Base-by-base conservation (phyloP, 2,113 vertebrate genomes). In the Myotis lucifugus region DNA sequence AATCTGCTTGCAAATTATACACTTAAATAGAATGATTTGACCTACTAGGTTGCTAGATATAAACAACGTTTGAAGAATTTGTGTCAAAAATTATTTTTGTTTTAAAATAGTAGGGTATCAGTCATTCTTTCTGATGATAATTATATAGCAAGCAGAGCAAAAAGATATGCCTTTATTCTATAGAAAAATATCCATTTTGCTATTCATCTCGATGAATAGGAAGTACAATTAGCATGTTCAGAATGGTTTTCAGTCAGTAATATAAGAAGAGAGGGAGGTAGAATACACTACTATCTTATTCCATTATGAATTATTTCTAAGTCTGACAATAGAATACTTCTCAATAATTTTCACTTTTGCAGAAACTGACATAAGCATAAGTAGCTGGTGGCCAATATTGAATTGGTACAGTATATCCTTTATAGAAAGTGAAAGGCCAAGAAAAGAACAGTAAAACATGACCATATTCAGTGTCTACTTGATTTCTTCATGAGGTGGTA, bases 21-120 rank as follows among this genome's bases (percentile, higher is more conserved):
- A 79, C 46, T 11, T 67, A 73, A 87, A 81, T 90, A 94, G 83
- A 87, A 82, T 59, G 9, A 91, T 93, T 67, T 93, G 34, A 88
- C 25, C 23, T 85, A 46, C 6, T 37, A 92, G 12, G 52, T 25
- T 93, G 40, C 6, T 79, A 87, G 4, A 52, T 52, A n/a, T n/a
- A 87, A 92, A 69, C 8, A 46, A 54, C 67, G 23, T 34, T 85
- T 90, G 27, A 29, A 29, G 18, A 91, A 74, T 61, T 21, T 70
- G 18, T 50, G 48, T 77, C 27, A 67, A 88, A 95, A 91, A 56
- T 96, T 6, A 59, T 82, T 90, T 91, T 93, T 37, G 42, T 29
- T 90, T 85, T 76, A 76, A 32, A 93, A 64, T 64, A 82, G 17
- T 40, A 93, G 6, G 23, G 8, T 79, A 34, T 73, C 40, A 88